Evolutionary conservation across 2,888 invertebrate species (phyloP).

Genomic region (Melinaea menophilus): DNA sequence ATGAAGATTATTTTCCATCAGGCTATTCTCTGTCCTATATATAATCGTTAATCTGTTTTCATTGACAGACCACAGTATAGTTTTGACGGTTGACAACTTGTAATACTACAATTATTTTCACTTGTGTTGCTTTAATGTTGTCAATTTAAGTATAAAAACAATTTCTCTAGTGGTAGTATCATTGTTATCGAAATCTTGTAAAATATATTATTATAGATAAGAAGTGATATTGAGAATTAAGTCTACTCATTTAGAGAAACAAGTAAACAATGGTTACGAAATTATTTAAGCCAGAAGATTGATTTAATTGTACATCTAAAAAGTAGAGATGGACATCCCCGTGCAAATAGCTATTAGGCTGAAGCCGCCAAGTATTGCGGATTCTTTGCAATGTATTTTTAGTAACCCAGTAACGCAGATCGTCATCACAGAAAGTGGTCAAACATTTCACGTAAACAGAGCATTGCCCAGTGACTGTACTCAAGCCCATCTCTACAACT

Average conservation of each 20-base stretch:
- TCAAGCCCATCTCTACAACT: conserved; percentile 80
- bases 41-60: too few species aligned
- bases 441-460: conserved; percentile 74
- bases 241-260: background rate
- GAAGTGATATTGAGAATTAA: background rate
- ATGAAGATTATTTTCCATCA: too few species aligned
- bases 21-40: too few species aligned
- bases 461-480: conserved; percentile 78
- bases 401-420: conserved; percentile 78
- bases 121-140: background rate
- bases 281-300: too few species aligned
- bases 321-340: conserved; percentile 81
- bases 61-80: too few species aligned
- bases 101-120: background rate
- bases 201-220: background rate
- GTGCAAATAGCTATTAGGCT: conserved; percentile 85
- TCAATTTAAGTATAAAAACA: background rate
- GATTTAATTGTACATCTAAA: too few species aligned
- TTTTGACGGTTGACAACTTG: background rate
- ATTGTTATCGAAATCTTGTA: background rate
- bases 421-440: conserved; percentile 79
- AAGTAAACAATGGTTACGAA: background rate
- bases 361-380: conserved; percentile 77
- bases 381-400: conserved; percentile 78
- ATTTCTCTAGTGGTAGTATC: background rate